Evolutionary conservation across 2,113 vertebrate genomes (phyloP), one percentile per base, ranked within the genome.

Genomic region (Vidua macroura): DNA sequence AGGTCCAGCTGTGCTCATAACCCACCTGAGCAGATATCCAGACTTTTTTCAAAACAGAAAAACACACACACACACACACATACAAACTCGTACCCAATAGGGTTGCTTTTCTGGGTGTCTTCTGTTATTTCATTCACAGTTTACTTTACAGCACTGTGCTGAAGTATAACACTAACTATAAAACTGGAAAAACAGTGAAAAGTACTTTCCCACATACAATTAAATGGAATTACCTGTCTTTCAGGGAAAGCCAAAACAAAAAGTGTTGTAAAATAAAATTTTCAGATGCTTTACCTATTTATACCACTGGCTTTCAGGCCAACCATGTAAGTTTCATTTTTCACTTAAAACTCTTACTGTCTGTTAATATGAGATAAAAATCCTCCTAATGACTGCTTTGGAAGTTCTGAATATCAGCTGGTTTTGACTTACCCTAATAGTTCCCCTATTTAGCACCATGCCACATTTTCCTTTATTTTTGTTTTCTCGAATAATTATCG

Each of bases 141-240:
- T 96, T 96, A 86, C 72, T 97, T 97, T 96, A 96, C 33, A 95
- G 74, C 67, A 69, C 86, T 74, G 37, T 92, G 74, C 46, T 97
- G 93, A 97, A 96, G 78, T 88, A 46, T 85, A 90, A 86, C 46
- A 81, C 43, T 87, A 88, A 83, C 67, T 95, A 69, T 93, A 95
- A 94, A 97, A 83, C 80, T 83, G 59, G 68, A 89, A 85, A 85
- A 96, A 28, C 85, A 90, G 68, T 75, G 76, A 51, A 92, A 93
- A 90, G 60, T 90, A 63, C 74, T 96, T 97, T 96, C 69, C 72
- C 94, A 64, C 78, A 23, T 90, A 60, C 80, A 97, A 92, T 92
- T 91, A 94, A 96, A 80, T 90, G 52, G 33, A 84, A 94, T 91
- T 96, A 90, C 84, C 74, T 94, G 66, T 92, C 92, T 95, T 97